A percentile compares a stretch with the other conserved stretches of the same genome.
Conservation (phyloP, 2,888 invertebrate species). For the Diaprepes abbreviatus region DNA sequence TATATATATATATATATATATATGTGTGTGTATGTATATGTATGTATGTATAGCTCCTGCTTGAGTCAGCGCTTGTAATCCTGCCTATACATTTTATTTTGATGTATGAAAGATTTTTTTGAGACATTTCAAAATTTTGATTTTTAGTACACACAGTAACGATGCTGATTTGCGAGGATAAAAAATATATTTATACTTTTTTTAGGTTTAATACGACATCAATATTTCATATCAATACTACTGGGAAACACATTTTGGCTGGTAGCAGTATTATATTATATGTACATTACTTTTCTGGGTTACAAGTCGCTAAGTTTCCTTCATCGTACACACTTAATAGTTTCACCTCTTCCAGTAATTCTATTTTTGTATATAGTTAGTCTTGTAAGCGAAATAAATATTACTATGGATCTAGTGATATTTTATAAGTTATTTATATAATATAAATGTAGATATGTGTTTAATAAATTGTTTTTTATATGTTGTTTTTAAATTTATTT, state of each 20-base stretch:
- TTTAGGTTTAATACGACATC: slow-evolving; percentile 67
- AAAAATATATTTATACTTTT: too few species aligned
- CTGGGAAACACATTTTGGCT: slow-evolving; percentile 96
- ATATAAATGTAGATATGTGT: background rate
- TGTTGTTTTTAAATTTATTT: too few species aligned
- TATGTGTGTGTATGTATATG: too few species aligned
- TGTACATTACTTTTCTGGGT: slow-evolving; percentile 97
- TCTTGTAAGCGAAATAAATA: slow-evolving; percentile 85
- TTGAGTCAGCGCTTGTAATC: too few species aligned
- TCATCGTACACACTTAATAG: slow-evolving; percentile 85
- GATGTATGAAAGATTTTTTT: too few species aligned
- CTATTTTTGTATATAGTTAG: slow-evolving; percentile 84
- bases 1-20: too few species aligned
- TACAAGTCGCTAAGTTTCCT: slow-evolving; percentile 93
- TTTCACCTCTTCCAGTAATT: slow-evolving; percentile 86
- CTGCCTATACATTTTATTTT: too few species aligned
- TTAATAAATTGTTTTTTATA: background rate
- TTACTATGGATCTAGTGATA: slow-evolving; percentile 83
- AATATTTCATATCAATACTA: slow-evolving; percentile 84
- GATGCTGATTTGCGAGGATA: too few species aligned
- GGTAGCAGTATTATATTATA: slow-evolving; percentile 89
- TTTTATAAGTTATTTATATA: slow-evolving; percentile 75
- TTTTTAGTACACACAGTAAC: too few species aligned
- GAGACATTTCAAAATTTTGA: too few species aligned
- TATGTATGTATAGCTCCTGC: too few species aligned